These are phyloP conservation scores for Beris morrisii DNA, from an alignment of 2,888 invertebrate genomes.

Conservation along the genomic window DNA sequence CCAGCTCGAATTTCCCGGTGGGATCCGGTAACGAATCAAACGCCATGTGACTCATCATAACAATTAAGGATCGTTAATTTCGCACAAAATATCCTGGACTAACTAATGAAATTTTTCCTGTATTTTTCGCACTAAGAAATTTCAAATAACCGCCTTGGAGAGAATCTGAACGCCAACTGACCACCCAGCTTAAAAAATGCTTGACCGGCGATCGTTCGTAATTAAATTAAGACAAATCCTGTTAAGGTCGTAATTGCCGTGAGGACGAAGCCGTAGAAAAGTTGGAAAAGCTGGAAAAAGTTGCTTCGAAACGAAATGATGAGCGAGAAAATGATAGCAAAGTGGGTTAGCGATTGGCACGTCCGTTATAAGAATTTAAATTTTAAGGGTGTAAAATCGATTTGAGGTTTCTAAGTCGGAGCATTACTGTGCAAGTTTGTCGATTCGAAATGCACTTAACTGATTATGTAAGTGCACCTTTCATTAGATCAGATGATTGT, in stretches of 20 bases:
- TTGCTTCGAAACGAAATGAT: neutral
- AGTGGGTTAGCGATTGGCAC: constrained; percentile 1
- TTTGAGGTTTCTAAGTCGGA: no score
- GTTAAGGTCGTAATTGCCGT: constrained; percentile 25
- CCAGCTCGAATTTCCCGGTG: constrained; percentile 71
- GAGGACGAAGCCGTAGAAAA: constrained; percentile 37
- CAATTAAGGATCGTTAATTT: neutral
- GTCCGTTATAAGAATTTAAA: no score
- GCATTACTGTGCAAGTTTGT: no score
- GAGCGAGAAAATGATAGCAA: neutral
- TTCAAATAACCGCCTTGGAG: neutral
- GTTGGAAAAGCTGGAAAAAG: neutral
- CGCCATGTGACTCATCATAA: constrained; percentile 53
- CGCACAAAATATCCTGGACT: neutral
- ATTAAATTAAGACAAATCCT: constrained; percentile 36
- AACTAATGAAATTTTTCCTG: constrained; percentile 4
- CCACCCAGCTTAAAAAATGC: neutral
- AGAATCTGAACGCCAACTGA: constrained; percentile 12
- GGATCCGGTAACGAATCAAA: constrained; percentile 74
- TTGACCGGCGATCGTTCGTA: constrained; percentile 10
- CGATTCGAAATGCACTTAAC: no score
- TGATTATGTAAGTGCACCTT: no score
- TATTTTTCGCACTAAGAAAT: neutral
- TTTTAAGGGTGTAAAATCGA: no score
- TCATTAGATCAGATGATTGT: no score